Conservation (phyloP, 2,888 invertebrate genomes). For the Nymphalis urticae region DNA sequence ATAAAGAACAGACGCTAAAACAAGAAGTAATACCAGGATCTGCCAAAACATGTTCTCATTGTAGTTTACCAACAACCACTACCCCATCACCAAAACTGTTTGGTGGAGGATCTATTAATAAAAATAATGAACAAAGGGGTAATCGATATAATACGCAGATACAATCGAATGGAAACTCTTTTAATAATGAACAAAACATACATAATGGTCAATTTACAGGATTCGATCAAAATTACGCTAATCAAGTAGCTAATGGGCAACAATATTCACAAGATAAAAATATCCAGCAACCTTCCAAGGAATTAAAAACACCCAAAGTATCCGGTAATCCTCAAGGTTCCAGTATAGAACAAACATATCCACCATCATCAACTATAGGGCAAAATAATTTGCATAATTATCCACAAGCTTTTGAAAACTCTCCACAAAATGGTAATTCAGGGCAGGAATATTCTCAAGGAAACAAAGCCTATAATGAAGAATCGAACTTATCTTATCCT, state of each 20-base stretch:
- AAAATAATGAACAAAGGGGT: slow-evolving; percentile 10
- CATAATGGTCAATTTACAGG: not conserved
- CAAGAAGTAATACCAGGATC: slow-evolving; percentile 43
- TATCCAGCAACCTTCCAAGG: slow-evolving; percentile 3
- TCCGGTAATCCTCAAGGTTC: slow-evolving; percentile 23
- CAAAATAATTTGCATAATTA: slow-evolving; percentile 2
- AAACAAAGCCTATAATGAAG: no score
- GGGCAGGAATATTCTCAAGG: slow-evolving; percentile 5
- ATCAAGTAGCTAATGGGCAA: slow-evolving; percentile 9
- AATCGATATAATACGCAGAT: slow-evolving; percentile 17
- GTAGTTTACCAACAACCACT: slow-evolving; percentile 80
- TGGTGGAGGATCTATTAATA: not conserved
- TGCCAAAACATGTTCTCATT: slow-evolving; percentile 80
- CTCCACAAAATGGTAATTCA: not conserved
- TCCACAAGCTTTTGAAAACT: slow-evolving; percentile 8
- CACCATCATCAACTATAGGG: slow-evolving; percentile 2
- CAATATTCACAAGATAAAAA: not conserved
- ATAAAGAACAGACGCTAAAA: slow-evolving; percentile 11
- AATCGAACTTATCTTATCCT: no score
- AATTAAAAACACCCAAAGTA: not conserved
- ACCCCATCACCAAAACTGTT: slow-evolving; percentile 55
- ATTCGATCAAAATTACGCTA: slow-evolving; percentile 1
- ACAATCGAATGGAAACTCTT: slow-evolving; percentile 2
- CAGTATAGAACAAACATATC: slow-evolving; percentile 2
- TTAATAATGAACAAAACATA: slow-evolving; percentile 6